Evolutionary conservation across 2,797 vertebrate species (phyloP).

Genomic region (Pygocentrus nattereri): DNA sequence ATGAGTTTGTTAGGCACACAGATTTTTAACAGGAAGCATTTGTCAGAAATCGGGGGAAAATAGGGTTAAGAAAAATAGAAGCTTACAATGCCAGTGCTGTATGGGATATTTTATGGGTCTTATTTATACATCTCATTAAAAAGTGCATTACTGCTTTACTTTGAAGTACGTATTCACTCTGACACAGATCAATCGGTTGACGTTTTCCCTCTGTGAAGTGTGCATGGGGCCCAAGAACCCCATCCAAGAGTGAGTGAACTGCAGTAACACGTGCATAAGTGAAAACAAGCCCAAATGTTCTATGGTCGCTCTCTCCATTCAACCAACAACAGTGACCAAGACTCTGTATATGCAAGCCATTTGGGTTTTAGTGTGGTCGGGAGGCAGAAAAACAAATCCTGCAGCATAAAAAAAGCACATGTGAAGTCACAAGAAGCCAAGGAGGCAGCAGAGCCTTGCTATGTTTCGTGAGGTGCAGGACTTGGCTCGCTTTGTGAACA

Average conservation of each 20-base stretch:
- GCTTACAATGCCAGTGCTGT: constrained; percentile 9
- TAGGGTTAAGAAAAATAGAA: constrained; percentile 28
- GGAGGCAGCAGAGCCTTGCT: constrained; percentile 30
- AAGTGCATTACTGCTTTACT: constrained; percentile 32
- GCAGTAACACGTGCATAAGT: background rate
- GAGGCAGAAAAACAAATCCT: constrained; percentile 6
- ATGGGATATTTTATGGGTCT: constrained; percentile 46
- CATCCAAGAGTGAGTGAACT: constrained; percentile 7
- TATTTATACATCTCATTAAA: constrained; percentile 9
- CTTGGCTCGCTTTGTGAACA: constrained; percentile 88
- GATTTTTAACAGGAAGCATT: constrained; percentile 24
- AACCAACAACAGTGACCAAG: background rate
- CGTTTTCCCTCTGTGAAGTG: background rate
- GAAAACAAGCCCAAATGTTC: constrained; percentile 26
- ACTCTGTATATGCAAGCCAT: constrained; percentile 15
- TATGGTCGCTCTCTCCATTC: background rate
- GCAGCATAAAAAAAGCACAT: background rate
- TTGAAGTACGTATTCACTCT: constrained; percentile 30
- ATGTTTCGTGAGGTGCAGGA: constrained; percentile 82
- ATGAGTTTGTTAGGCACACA: constrained; percentile 44
- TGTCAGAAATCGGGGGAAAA: constrained; percentile 1
- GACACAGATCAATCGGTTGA: constrained; percentile 33
- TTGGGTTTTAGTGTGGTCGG: background rate
- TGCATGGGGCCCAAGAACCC: background rate
- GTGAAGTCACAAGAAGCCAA: background rate